Percentiles rank a stretch among this genome's conserved stretches.
Evolutionary conservation across 2,113 vertebrate species (phyloP).

Genomic region (Tragelaphus strepsiceros): DNA sequence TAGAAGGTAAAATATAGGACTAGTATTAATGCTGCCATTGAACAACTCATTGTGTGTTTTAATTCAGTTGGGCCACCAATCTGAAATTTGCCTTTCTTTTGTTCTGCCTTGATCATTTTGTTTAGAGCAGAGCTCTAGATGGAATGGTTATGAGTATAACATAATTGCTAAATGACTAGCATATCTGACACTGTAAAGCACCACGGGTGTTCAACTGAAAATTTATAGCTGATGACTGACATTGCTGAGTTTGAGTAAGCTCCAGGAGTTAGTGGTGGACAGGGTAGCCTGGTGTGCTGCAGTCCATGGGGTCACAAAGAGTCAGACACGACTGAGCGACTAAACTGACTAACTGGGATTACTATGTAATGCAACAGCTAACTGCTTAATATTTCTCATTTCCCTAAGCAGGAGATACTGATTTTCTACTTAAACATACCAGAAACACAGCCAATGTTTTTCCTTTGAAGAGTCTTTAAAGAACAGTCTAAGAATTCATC

Average conservation of each 20-base stretch:
- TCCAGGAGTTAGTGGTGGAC: background rate
- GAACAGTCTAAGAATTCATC: background rate
- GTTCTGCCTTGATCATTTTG: background rate
- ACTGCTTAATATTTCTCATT: conserved; percentile 17
- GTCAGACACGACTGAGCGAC: background rate
- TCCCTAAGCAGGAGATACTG: background rate
- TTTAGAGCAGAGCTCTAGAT: background rate
- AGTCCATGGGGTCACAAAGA: background rate
- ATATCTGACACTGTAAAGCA: background rate
- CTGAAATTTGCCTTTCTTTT: background rate
- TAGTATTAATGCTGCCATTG: background rate
- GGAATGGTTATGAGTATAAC: background rate
- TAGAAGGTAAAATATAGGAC: background rate
- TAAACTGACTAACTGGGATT: background rate
- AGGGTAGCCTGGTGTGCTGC: background rate
- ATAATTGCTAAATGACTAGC: background rate
- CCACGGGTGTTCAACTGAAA: background rate
- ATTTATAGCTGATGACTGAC: background rate
- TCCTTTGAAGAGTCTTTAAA: background rate
- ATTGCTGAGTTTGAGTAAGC: background rate
- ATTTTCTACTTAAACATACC: background rate
- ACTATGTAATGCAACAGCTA: background rate
- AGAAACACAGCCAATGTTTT: background rate
- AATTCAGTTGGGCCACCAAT: background rate
- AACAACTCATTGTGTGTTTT: background rate